Percentiles rank a stretch among this genome's conserved stretches.
phyloP scores from a whole-genome alignment of 2,797 vertebrate species.

The Neopelma chrysocephalum region DNA sequence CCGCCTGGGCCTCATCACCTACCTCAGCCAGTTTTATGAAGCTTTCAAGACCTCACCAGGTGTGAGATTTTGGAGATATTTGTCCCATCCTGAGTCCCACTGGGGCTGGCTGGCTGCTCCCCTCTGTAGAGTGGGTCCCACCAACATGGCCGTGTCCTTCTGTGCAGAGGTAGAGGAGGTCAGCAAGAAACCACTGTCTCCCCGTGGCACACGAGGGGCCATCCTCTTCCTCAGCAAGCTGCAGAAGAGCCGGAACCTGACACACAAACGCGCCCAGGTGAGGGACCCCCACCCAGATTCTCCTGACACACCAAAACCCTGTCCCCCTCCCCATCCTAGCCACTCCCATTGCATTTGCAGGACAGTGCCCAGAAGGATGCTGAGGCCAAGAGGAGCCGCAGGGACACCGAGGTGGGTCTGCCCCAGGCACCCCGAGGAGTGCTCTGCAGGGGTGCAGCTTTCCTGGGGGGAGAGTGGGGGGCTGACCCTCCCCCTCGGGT shows the following conservation, averaged over 20 bases:
- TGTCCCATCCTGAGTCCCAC: background rate
- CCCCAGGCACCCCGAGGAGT: fast-evolving
- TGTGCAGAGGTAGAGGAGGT: slow-evolving; percentile 67
- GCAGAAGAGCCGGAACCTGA: slow-evolving; percentile 74
- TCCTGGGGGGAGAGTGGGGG: background rate
- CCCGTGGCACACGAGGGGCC: slow-evolving; percentile 77
- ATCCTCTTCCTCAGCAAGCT: slow-evolving; percentile 92
- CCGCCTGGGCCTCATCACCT: slow-evolving; percentile 89
- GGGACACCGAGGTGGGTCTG: slow-evolving; percentile 8
- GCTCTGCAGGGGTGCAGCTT: background rate
- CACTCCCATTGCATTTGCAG: background rate
- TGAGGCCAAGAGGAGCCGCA: slow-evolving; percentile 26
- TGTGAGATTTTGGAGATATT: slow-evolving; percentile 8
- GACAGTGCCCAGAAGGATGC: slow-evolving; percentile 4
- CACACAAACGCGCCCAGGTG: slow-evolving; percentile 54
- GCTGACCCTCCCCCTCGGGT: background rate
- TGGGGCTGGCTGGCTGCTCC: background rate
- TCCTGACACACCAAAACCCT: background rate
- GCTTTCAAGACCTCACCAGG: slow-evolving; percentile 78
- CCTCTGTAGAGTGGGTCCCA: background rate
- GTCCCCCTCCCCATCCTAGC: background rate
- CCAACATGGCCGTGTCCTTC: background rate
- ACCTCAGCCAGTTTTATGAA: slow-evolving; percentile 89
- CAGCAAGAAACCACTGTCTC: slow-evolving; percentile 55
- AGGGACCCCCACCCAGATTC: background rate